phyloP scores from a whole-genome alignment of 2,888 invertebrate species.

The Cerceris rybyensis region DNA sequence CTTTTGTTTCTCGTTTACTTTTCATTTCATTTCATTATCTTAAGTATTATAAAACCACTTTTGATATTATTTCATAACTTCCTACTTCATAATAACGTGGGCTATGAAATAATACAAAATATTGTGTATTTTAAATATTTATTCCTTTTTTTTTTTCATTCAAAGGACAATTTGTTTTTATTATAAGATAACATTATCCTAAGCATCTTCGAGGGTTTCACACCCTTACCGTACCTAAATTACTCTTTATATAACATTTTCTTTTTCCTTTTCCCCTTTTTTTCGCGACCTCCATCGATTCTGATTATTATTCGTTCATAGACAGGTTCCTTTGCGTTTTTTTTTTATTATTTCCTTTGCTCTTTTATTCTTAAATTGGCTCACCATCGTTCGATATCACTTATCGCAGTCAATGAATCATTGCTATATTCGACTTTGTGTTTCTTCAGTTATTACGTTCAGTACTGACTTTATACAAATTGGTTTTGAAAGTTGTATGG shows the following conservation, averaged over 20 bases:
- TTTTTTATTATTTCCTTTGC: conserved; percentile 7
- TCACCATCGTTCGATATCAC: conserved; percentile 66
- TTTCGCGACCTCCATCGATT: conserved; percentile 74
- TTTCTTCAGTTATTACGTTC: conserved; percentile 60
- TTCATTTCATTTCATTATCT: conserved; percentile 27
- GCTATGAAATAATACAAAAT: conserved; percentile 61
- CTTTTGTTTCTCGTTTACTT: conserved; percentile 7
- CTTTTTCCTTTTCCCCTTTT: conserved; percentile 45
- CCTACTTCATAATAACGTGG: conserved; percentile 45
- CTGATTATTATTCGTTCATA: conserved; percentile 74
- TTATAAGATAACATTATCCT: conserved; percentile 82
- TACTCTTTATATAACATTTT: conserved; percentile 81
- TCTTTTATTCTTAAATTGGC: conserved; percentile 49
- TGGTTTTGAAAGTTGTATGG: conserved; percentile 67
- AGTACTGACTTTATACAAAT: conserved; percentile 74
- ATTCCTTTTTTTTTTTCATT: conserved; percentile 79
- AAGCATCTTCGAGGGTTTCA: conserved; percentile 79
- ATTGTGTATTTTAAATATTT: conserved; percentile 81
- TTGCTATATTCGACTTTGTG: conserved; percentile 54
- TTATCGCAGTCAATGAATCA: conserved; percentile 66
- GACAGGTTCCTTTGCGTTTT: conserved; percentile 45
- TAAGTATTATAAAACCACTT: conserved; percentile 50
- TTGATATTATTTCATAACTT: conserved; percentile 56
- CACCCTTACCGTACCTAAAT: conserved; percentile 80
- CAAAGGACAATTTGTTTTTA: conserved; percentile 81